Evolutionary conservation across 2,113 vertebrate species (phyloP), one percentile per base, ranked within the genome.

Genomic region (Phoxinus phoxinus): DNA sequence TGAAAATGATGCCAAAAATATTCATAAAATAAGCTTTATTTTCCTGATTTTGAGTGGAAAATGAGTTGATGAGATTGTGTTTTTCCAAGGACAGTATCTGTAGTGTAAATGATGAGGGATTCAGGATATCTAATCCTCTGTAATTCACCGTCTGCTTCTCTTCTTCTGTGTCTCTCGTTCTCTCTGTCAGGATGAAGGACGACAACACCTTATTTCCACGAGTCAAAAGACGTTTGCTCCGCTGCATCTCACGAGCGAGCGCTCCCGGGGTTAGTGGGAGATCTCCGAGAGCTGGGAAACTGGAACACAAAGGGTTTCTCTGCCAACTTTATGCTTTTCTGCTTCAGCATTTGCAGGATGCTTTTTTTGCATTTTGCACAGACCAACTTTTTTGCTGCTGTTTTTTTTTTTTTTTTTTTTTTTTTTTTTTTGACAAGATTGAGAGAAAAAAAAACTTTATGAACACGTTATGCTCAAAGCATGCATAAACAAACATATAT

Each of bases 381-480:
- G 94, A 95, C 93, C 92, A 93, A 95, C 92, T 94, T 94, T 86
- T 95, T 95, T 94, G 95, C 94, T 95, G 95, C 94, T 95, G 91
- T 95, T 35, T 2, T 46, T 46, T 95, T 94, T 94, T 35, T 2
- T 46, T 46, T 95, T 94, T 94, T 37, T 0, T 9, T 41, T 9
- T 2, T 8, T 8, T 94, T 94, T 94, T 94, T 94, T 73, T 94
- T 93, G 93, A 94, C 91, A 91, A 92, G 92, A 92, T 90, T 90
- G 48, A 91, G 88, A 84, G 86, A 82, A 91, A 89, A 84, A 91
- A 90, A 89, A 91, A 92, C 90, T 95, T 94, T 94, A 94, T 94
- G 94, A 93, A 95, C 92, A 93, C 94, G 94, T 94, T 93, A 94
- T 95, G 93, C 95, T 94, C 93, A 93, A 94, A 95, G 94, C 94